Conservation (phyloP, 2,888 invertebrate species). For the Eumerus sabulonum region DNA sequence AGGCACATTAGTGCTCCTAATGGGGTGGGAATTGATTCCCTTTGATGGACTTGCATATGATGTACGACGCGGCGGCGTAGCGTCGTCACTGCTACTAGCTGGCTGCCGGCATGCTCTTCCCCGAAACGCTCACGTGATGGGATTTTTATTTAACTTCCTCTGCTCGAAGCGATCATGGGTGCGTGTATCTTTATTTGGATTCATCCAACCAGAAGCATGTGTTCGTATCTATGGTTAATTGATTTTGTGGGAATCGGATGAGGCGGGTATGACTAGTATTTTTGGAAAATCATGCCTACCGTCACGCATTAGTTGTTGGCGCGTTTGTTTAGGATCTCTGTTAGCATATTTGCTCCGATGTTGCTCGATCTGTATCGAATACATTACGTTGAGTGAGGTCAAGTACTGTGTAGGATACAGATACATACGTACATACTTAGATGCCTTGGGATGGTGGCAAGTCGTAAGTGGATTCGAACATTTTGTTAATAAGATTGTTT, state of each 20-base stretch:
- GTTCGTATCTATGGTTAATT: slow-evolving; percentile 49
- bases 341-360: slow-evolving; percentile 5
- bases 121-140: slow-evolving; percentile 26
- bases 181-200: slow-evolving; percentile 18
- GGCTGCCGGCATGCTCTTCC: background rate
- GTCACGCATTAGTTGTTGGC: slow-evolving; percentile 40
- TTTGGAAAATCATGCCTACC: slow-evolving; percentile 38
- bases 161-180: background rate
- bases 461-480: slow-evolving; percentile 11
- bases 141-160: slow-evolving; percentile 19
- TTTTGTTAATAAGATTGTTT: slow-evolving; percentile 38
- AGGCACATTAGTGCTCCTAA: slow-evolving; percentile 58
- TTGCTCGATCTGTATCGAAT: slow-evolving; percentile 21
- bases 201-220: slow-evolving; percentile 9
- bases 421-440: no score
- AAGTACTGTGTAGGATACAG: slow-evolving; percentile 23
- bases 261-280: slow-evolving; percentile 34
- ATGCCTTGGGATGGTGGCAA: slow-evolving; percentile 11
- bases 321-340: slow-evolving; percentile 30
- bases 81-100: background rate
- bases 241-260: slow-evolving; percentile 64
- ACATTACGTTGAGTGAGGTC: slow-evolving; percentile 40
- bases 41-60: slow-evolving; percentile 54
- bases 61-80: slow-evolving; percentile 14
- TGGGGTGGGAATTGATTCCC: slow-evolving; percentile 67